These are phyloP conservation scores for Acanthococcus lagerstroemiae DNA, from an alignment of 2,888 invertebrate genomes.

Conservation along the genomic window DNA sequence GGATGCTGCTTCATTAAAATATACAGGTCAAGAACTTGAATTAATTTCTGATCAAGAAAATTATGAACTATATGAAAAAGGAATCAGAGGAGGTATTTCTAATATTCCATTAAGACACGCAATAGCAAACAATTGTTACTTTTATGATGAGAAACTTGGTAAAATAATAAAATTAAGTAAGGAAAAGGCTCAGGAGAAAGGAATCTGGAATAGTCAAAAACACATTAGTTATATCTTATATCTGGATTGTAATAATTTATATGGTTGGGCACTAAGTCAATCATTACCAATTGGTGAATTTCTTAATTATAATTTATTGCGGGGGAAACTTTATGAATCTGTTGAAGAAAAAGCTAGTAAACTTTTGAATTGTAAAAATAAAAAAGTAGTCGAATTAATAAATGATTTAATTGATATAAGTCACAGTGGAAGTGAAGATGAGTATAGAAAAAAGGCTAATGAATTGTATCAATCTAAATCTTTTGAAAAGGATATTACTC, in stretches of 20 bases:
- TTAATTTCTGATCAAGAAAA: conserved; percentile 8
- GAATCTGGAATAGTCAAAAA: conserved; percentile 9
- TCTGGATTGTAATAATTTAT: conserved; percentile 6
- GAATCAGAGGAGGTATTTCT: conserved; percentile 12
- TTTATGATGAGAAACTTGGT: conserved; percentile 8
- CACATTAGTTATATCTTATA: conserved; percentile 11
- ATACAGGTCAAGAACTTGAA: conserved; percentile 11
- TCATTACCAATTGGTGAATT: conserved; percentile 3
- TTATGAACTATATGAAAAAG: conserved; percentile 7
- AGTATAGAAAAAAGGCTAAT: background rate
- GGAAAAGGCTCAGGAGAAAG: conserved; percentile 2
- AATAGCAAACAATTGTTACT: conserved; percentile 5
- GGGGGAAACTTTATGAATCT: background rate
- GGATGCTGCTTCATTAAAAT: conserved; percentile 11
- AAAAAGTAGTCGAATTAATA: background rate
- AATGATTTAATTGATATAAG: background rate
- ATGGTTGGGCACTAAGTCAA: conserved; percentile 5
- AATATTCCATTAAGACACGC: conserved; percentile 6
- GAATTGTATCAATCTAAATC: background rate
- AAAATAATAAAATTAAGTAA: conserved; percentile 12
- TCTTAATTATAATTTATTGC: conserved; percentile 6
- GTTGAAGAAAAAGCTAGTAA: background rate
- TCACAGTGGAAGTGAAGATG: background rate
- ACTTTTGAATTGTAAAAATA: background rate
- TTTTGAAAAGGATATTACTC: background rate